Evolutionary conservation across 37 sponge, comb jelly and placozoan genomes (phyloP), one percentile per base, ranked within the genome.

Genomic region (Diacarnus erythraeanus): DNA sequence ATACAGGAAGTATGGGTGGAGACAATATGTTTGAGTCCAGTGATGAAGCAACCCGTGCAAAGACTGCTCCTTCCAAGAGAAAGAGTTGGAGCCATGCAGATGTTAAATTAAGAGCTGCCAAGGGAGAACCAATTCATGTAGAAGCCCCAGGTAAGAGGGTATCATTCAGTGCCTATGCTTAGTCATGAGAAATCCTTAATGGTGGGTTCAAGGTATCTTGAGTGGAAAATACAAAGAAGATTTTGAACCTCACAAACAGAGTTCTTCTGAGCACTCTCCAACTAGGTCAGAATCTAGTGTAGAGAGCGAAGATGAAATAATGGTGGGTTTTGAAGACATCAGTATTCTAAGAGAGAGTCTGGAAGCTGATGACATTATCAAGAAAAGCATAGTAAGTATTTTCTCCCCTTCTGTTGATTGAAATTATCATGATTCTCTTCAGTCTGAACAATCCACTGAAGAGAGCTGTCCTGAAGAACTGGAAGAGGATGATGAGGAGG

Each of bases 211-310:
- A 86, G 86, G 77, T 38, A 69, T 78, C 37, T 43, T 93, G 58
- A 88, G 86, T 75, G 92, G 89, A 0, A 71, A 72, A 42, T 94
- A 94, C 73, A 86, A 94, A 3, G 88, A 87, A 42, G 95, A 94
- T 69, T 91, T 88, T 88, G 95, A 94, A 74, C 33, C 12, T 31
- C 64, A 25, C 8, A 30, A 18, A 20, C 30, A 51, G 22, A 57
- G 31, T 54, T n/a, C 9, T 1, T 6, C 6, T 15, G 51, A 15
- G 12, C 51, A 6, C 12, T 12, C 51, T 47, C 51, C 51, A 6
- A n/a, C n/a, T n/a, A n/a, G n/a, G n/a, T n/a, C n/a, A n/a, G n/a
- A n/a, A 47, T 47, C 51, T 47, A 29, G 41, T 58, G 20, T 21
- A 71, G 51, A 64, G 12, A 65, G 68, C 26, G 75, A 3, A 29